Base-by-base conservation (phyloP, 1,140 invertebrate species). In the Drosophila navojoa region DNA sequence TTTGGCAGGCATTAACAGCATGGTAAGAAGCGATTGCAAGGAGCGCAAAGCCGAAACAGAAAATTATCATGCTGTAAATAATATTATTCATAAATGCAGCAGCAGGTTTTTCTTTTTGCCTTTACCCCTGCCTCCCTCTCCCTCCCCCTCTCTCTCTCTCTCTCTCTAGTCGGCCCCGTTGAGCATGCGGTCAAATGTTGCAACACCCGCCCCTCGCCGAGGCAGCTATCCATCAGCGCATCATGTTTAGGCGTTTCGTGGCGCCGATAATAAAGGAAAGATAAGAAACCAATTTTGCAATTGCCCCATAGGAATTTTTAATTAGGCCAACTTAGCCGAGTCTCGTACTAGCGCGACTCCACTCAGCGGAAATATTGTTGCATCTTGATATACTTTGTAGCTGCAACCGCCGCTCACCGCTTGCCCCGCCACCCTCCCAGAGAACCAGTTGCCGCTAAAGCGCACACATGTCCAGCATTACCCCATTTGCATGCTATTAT, bases 251-350 rank as follows among this genome's bases (percentile, higher is more conserved):
- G 76, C 67, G 74, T 90, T 87, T 87, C 79, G 84, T 87, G 77
- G 81, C 77, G 84, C 87, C 79, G 89, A 90, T 91, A 80, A 90
- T 90, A 90, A 90, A 81, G 78, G 49, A 61, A 67, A 85, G 89
- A 91, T 90, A 90, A 90, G 87, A 84, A 90, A 79, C 87, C 78
- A 90, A 90, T 90, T 90, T 90, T 77, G 84, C 79, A 87, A 89
- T 90, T 90, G 89, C 77, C 71, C 77, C 79, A 68, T 64, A 79
- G 71, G 89, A 90, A 91, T 91, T 90, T 90, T 87, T 90, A 90
- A 90, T 90, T 90, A 90, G 79, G 59, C 66, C 45, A 55, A 71
- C 72, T 75, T 69, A 87, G 67, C 82, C 61, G 27, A 29, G 52
- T 64, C 19, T 22, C 19, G 54, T 67, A 57, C 68, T 67, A 59